A percentile compares a stretch with the other conserved stretches of the same genome.
phyloP scores from a whole-genome alignment of 2,888 invertebrate species.

The Hedya salicella region DNA sequence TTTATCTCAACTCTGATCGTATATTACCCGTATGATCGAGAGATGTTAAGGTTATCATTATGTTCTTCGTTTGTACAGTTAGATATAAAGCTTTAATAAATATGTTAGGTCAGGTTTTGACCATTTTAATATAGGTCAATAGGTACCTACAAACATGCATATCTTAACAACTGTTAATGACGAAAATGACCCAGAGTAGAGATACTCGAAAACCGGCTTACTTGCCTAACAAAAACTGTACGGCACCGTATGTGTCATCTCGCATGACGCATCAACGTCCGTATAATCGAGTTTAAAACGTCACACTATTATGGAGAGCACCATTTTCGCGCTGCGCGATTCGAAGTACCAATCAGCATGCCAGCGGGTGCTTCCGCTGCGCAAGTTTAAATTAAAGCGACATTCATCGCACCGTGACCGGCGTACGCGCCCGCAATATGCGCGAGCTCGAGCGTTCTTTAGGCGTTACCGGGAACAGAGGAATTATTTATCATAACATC shows the following conservation, averaged over 20 bases:
- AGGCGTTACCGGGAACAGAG: conserved; percentile 34
- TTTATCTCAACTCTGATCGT: too few species aligned
- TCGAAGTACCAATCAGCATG: conserved; percentile 54
- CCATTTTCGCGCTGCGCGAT: conserved; percentile 38
- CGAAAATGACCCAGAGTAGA: too few species aligned
- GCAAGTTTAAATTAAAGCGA: conserved; percentile 60
- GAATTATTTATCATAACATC: conserved; percentile 46
- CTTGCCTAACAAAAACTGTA: too few species aligned
- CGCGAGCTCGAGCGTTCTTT: conserved; percentile 31
- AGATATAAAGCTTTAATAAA: too few species aligned
- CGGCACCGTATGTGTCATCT: conserved; percentile 3
- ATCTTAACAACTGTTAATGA: too few species aligned
- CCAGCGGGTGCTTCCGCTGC: conserved; percentile 55
- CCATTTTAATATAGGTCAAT: too few species aligned
- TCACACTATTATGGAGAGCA: conserved; percentile 30
- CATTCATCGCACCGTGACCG: conserved; percentile 53
- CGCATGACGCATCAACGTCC: conserved; percentile 9
- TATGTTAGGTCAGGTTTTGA: too few species aligned
- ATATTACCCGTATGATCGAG: too few species aligned
- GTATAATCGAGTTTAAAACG: conserved; percentile 14
- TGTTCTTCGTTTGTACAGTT: too few species aligned
- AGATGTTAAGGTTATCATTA: too few species aligned
- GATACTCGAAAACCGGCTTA: too few species aligned
- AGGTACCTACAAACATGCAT: too few species aligned
- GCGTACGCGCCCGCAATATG: conserved; percentile 44